Evolutionary conservation across 2,113 vertebrate species (phyloP), one percentile per base, ranked within the genome.

Genomic region (Gymnobelideus leadbeateri): DNA sequence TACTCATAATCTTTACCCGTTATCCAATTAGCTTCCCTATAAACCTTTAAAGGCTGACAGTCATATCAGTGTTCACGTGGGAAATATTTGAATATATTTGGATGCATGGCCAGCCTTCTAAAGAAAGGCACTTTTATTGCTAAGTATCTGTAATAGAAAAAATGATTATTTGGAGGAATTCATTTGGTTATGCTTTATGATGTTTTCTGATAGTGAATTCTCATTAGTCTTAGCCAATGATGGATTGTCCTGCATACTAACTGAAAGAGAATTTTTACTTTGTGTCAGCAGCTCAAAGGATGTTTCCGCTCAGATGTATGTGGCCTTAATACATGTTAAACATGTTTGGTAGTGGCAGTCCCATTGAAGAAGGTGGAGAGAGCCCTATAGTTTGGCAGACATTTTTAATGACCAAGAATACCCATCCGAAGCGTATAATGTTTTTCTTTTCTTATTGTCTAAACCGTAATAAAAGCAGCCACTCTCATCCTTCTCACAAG

Each of bases 381-480:
- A 91, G 96, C 93, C 94, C 51, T 95, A 89, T 84, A 93, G 94
- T 51, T 95, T 93, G 89, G 46, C 94, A 91, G 96, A 93, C 61
- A 51, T 95, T 95, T 96, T 96, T 95, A 97, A 92, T 95, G 97
- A 95, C 89, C 94, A 94, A 97, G 14, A 26, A 90, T n/a, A 25
- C 43, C 19, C 24, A 52, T 52, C 97, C 95, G 91, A 97, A 96
- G 93, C 89, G 89, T 47, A 84, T 16, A 89, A 97, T 96, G 95
- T 68, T 93, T 97, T 97, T 97, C 90, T 49, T 91, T 49, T 10
- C 91, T 97, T 96, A 55, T 54, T 95, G 51, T 95, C 84, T 91
- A 97, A 98, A 92, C 24, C 46, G 91, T 97, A 97, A 96, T 96
- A 95, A 94, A 97, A 90, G 94, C 93, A 93, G 92, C 96, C 91